Evolutionary conservation across 2,888 invertebrate species (phyloP).

Genomic region (Netelia melanura): DNA sequence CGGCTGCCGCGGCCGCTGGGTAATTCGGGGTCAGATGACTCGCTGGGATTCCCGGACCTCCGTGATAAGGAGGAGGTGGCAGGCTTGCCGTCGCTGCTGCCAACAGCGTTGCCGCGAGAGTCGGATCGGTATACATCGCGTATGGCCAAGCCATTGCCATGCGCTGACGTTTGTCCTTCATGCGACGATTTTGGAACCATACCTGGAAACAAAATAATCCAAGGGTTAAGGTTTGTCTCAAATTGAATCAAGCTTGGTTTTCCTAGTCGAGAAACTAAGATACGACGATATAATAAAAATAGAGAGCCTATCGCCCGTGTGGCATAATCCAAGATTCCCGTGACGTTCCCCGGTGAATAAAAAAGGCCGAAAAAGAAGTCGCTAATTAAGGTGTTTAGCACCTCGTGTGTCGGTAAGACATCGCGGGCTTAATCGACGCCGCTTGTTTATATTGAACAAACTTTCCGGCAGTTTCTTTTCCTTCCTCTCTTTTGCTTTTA

Average conservation of each 20-base stretch:
- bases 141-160: slow-evolving; percentile 98
- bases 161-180: slow-evolving; percentile 98
- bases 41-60: slow-evolving; percentile 84
- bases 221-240: background rate
- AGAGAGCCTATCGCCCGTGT: background rate
- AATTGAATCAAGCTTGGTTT: background rate
- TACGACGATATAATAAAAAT: background rate
- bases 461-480: slow-evolving; percentile 25
- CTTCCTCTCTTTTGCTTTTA: background rate
- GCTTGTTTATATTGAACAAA: slow-evolving; percentile 49
- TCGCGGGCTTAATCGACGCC: background rate
- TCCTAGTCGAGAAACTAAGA: background rate
- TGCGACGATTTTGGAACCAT: slow-evolving; percentile 98
- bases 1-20: slow-evolving; percentile 86
- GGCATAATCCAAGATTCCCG: slow-evolving; percentile 14
- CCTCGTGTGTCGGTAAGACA: slow-evolving; percentile 71
- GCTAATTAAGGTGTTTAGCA: slow-evolving; percentile 79
- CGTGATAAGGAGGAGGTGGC: slow-evolving; percentile 83
- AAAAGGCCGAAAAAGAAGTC: slow-evolving; percentile 56
- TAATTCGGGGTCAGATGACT: slow-evolving; percentile 86
- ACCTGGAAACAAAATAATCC: slow-evolving; percentile 88
- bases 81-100: slow-evolving; percentile 93
- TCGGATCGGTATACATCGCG: slow-evolving; percentile 97
- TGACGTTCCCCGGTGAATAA: background rate
- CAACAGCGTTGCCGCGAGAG: slow-evolving; percentile 95